These are phyloP conservation scores for Heloderma charlesbogerti DNA, from an alignment of 2,113 vertebrate genomes.

Conservation along the genomic window DNA sequence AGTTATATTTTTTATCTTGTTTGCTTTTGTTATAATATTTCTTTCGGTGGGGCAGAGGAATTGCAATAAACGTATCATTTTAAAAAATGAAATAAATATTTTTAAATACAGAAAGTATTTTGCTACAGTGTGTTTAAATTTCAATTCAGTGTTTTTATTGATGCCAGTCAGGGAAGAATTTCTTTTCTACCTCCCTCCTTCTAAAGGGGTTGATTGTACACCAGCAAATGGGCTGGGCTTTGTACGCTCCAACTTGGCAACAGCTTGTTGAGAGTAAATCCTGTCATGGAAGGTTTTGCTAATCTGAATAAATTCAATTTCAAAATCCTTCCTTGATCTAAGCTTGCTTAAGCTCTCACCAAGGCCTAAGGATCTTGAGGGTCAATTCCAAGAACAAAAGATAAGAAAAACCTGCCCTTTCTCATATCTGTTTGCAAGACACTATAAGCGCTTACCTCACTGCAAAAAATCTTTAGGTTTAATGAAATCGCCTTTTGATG, in stretches of 20 bases:
- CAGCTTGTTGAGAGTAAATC: conserved; percentile 91
- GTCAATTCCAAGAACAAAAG: conserved; percentile 87
- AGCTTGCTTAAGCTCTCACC: conserved; percentile 85
- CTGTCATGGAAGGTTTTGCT: conserved; percentile 83
- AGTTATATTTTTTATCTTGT: neutral
- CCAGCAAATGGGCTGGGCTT: conserved; percentile 69
- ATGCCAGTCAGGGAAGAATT: conserved; percentile 30
- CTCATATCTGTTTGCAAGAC: conserved; percentile 76
- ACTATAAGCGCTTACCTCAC: conserved; percentile 75
- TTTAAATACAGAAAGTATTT: neutral
- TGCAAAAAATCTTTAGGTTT: conserved; percentile 76
- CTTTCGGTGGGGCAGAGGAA: neutral
- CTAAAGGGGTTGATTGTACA: conserved; percentile 52
- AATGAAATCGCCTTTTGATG: conserved; percentile 77
- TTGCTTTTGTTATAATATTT: neutral
- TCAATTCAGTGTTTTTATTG: conserved; percentile 62
- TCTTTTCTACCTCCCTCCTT: neutral
- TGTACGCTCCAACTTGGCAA: conserved; percentile 76
- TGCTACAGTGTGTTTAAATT: neutral
- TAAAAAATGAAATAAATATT: neutral
- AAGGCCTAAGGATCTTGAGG: conserved; percentile 83
- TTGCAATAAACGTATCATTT: neutral
- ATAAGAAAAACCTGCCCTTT: conserved; percentile 79
- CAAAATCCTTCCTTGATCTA: conserved; percentile 93
- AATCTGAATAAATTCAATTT: conserved; percentile 94